Conservation (phyloP, 2,797 vertebrate genomes). For the Chiropotes sagulatus region DNA sequence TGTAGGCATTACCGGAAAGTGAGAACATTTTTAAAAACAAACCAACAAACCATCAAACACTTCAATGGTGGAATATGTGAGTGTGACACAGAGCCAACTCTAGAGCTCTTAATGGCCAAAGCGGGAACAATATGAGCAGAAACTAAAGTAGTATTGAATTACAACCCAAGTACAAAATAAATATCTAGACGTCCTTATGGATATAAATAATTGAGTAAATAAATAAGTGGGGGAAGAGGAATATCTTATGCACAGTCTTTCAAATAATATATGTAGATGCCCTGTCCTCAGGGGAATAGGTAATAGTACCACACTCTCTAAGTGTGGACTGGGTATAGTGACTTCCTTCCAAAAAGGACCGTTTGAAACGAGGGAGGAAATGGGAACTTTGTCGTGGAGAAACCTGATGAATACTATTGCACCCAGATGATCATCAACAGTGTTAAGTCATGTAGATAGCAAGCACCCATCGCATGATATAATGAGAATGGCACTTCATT, state of each 20-base stretch:
- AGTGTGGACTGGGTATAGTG: background rate
- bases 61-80: background rate
- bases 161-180: background rate
- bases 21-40: background rate
- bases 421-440: background rate
- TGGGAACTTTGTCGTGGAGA: background rate
- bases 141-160: background rate
- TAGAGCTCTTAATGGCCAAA: background rate
- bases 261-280: background rate
- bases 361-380: background rate
- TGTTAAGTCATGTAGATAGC: fast-evolving
- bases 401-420: background rate
- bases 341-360: background rate
- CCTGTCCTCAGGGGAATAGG: background rate
- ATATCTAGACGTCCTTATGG: background rate
- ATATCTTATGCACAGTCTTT: background rate
- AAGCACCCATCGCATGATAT: background rate
- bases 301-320: background rate
- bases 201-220: background rate
- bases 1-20: background rate
- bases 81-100: background rate
- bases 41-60: background rate
- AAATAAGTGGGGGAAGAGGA: background rate
- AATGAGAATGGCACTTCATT: background rate
- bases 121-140: background rate